These are phyloP conservation scores for Spondyliosoma cantharus DNA, from an alignment of 2,797 vertebrate species.

Conservation along the genomic window DNA sequence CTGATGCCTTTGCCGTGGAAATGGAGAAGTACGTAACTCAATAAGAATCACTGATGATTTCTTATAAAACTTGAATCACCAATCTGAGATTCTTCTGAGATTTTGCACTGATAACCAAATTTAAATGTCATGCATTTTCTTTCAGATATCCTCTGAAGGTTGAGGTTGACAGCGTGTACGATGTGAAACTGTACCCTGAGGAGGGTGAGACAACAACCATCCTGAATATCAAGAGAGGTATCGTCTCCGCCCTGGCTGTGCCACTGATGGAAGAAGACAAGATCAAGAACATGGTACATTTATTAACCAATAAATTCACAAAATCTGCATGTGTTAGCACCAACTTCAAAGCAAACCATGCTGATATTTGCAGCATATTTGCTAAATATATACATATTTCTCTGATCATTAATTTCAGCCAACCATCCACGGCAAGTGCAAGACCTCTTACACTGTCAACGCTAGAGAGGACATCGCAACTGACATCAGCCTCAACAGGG, in stretches of 20 bases:
- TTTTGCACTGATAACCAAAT: too few relatives aligned
- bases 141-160: slow-evolving; percentile 80
- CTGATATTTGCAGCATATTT: too few relatives aligned
- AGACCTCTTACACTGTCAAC: slow-evolving; percentile 84
- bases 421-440: slow-evolving; percentile 92
- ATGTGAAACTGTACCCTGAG: slow-evolving; percentile 90
- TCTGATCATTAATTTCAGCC: slow-evolving; percentile 80
- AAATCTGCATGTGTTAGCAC: too few relatives aligned
- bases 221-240: slow-evolving; percentile 96
- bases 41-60: too few relatives aligned
- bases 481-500: slow-evolving; percentile 87
- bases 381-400: too few relatives aligned
- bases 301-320: too few relatives aligned
- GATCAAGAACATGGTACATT: slow-evolving; percentile 76
- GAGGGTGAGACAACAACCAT: slow-evolving; percentile 88
- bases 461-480: slow-evolving; percentile 85
- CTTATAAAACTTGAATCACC: neutral
- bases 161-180: slow-evolving; percentile 81
- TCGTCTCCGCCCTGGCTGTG: slow-evolving; percentile 91
- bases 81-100: neutral
- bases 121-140: neutral
- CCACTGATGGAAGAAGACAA: slow-evolving; percentile 85
- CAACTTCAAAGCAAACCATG: too few relatives aligned
- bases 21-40: slow-evolving; percentile 87
- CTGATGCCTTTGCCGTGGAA: slow-evolving; percentile 89